A percentile compares a stretch with the other conserved stretches of the same genome.
Evolutionary conservation across 2,797 vertebrate genomes (phyloP).

Genomic region (Molossus molossus): DNA sequence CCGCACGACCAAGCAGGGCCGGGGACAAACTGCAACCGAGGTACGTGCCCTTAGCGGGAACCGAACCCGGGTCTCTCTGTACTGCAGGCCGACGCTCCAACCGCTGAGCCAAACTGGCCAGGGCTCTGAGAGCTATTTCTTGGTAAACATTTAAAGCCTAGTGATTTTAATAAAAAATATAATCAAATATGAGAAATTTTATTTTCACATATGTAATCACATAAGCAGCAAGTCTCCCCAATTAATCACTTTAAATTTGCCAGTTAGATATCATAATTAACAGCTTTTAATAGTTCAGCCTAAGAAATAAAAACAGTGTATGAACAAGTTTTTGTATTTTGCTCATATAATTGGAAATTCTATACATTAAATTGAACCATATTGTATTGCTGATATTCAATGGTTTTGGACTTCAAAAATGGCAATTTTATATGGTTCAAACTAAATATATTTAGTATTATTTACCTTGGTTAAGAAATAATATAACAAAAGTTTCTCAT

Average conservation of each 20-base stretch:
- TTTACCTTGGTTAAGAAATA: conserved; percentile 47
- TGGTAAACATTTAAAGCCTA: conserved; percentile 63
- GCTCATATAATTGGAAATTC: conserved; percentile 29
- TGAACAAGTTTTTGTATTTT: conserved; percentile 34
- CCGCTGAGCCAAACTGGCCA: no score
- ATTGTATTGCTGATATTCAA: background rate
- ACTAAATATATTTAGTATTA: conserved; percentile 27
- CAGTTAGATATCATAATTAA: conserved; percentile 2
- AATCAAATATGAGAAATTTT: conserved; percentile 58
- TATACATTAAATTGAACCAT: background rate
- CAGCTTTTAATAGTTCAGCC: conserved; percentile 21
- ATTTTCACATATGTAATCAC: conserved; percentile 19
- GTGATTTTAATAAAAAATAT: conserved; percentile 50
- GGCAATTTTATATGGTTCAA: background rate
- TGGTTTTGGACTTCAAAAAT: background rate
- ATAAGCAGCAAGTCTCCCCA: conserved; percentile 2
- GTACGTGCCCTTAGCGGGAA: no score
- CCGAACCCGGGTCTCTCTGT: no score
- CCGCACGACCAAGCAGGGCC: no score
- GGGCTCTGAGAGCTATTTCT: conserved; percentile 16
- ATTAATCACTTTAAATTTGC: conserved; percentile 31
- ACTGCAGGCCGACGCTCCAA: no score
- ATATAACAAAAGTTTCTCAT: background rate
- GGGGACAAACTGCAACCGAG: no score
- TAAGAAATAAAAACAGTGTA: conserved; percentile 58